These are phyloP conservation scores for Oscheius myriophilus DNA, from an alignment of 2,888 invertebrate species.

Conservation along the genomic window DNA sequence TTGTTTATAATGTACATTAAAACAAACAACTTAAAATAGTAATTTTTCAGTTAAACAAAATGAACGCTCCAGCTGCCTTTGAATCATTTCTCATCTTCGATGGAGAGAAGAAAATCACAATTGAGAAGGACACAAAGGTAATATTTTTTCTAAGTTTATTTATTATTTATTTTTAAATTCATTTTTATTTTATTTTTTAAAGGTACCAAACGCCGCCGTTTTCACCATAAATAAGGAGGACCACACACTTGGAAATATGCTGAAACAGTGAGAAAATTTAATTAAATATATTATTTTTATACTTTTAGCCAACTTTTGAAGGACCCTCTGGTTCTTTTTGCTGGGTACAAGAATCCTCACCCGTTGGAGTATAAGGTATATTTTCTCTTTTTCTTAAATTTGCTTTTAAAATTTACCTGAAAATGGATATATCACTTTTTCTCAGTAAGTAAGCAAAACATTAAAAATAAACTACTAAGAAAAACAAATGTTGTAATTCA, in stretches of 20 bases:
- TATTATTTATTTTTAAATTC: too few relatives aligned
- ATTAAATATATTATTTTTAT: slow-evolving; percentile 3
- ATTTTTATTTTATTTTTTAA: slow-evolving; percentile 3
- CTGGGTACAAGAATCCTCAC: slow-evolving; percentile 98
- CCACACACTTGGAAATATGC: slow-evolving; percentile 97
- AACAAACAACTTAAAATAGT: too few relatives aligned
- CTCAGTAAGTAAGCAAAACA: too few relatives aligned
- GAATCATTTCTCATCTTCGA: slow-evolving; percentile 97
- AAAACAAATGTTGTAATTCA: too few relatives aligned
- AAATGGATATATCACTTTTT: too few relatives aligned
- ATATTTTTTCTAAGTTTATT: neutral
- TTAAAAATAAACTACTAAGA: too few relatives aligned
- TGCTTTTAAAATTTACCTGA: too few relatives aligned
- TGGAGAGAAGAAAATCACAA: slow-evolving; percentile 97
- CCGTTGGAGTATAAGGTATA: slow-evolving; percentile 94
- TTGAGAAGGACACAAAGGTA: slow-evolving; percentile 85
- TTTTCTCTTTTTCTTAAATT: too few relatives aligned
- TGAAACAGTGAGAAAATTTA: slow-evolving; percentile 83
- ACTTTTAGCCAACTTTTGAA: slow-evolving; percentile 91
- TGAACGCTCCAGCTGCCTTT: slow-evolving; percentile 99
- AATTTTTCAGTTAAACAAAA: slow-evolving; percentile 71
- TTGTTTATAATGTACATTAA: too few relatives aligned
- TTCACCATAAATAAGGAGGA: slow-evolving; percentile 99
- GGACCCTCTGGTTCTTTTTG: slow-evolving; percentile 96
- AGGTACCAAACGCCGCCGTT: slow-evolving; percentile 90